phyloP scores from a whole-genome alignment of 2,113 vertebrate species.

The Carollia perspicillata region DNA sequence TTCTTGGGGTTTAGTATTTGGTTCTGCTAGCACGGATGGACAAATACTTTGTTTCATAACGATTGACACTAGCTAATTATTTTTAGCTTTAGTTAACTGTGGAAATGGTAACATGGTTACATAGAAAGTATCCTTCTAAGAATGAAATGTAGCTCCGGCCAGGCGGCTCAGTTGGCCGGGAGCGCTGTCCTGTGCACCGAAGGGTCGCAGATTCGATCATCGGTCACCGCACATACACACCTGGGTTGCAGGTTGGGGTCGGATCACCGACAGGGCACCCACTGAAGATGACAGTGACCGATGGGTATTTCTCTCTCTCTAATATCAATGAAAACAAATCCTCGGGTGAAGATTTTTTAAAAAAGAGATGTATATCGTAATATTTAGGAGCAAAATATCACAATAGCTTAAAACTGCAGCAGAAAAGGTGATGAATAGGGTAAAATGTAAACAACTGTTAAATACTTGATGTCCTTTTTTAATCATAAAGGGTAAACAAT shows the following conservation, averaged over 20 bases:
- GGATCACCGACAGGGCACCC: no score
- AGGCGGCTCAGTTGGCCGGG: no score
- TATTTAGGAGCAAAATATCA: neutral
- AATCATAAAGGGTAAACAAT: neutral
- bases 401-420: neutral
- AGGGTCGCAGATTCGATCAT: no score
- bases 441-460: neutral
- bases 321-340: no score
- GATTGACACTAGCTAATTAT: neutral
- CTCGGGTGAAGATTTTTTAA: neutral
- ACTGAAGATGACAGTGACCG: no score
- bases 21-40: neutral
- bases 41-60: neutral
- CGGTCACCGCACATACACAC: no score
- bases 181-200: no score
- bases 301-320: no score
- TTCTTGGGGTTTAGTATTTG: neutral
- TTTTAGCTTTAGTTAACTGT: slow-evolving; percentile 14
- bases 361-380: neutral
- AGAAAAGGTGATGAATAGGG: neutral
- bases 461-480: neutral
- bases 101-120: neutral
- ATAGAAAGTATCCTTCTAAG: neutral
- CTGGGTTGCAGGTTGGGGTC: no score
- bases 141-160: neutral